Evolutionary conservation across 2,113 vertebrate species (phyloP).

Genomic region (Myrmecophaga tridactyla): DNA sequence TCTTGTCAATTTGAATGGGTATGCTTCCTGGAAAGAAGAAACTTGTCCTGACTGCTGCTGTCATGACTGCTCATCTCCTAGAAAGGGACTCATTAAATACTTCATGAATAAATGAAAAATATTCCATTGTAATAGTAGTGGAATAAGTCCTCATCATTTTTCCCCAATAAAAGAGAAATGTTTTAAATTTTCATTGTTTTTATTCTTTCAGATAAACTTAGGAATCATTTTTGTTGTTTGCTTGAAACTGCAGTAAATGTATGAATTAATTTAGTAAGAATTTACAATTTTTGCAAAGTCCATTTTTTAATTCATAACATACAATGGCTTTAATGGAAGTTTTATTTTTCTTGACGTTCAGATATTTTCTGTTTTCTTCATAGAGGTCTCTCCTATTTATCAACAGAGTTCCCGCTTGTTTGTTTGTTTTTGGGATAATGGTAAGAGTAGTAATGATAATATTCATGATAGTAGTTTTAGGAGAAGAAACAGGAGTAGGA

Average conservation of each 20-base stretch:
- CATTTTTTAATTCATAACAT: not conserved
- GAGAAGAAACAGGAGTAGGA: not conserved
- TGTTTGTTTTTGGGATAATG: not conserved
- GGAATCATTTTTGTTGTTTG: not conserved
- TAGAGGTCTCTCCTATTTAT: not conserved
- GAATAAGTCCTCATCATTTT: not conserved
- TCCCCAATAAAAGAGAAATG: not conserved
- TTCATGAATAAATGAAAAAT: not conserved
- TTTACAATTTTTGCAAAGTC: not conserved
- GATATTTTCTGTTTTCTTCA: not conserved
- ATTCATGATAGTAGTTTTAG: not conserved
- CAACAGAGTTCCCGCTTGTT: not conserved
- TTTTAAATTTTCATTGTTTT: not conserved
- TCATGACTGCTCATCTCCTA: not conserved
- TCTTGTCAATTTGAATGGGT: not conserved
- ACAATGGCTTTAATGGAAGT: not conserved
- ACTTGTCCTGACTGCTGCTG: not conserved
- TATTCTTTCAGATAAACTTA: not conserved
- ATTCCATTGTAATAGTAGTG: not conserved
- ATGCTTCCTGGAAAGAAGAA: not conserved
- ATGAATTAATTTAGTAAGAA: not conserved
- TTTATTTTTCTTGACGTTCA: not conserved
- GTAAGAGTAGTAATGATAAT: not conserved
- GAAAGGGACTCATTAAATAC: not conserved
- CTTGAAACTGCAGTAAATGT: not conserved